Evolutionary conservation across 2,113 vertebrate species (phyloP), one percentile per base, ranked within the genome.

Genomic region (Nicator chloris): DNA sequence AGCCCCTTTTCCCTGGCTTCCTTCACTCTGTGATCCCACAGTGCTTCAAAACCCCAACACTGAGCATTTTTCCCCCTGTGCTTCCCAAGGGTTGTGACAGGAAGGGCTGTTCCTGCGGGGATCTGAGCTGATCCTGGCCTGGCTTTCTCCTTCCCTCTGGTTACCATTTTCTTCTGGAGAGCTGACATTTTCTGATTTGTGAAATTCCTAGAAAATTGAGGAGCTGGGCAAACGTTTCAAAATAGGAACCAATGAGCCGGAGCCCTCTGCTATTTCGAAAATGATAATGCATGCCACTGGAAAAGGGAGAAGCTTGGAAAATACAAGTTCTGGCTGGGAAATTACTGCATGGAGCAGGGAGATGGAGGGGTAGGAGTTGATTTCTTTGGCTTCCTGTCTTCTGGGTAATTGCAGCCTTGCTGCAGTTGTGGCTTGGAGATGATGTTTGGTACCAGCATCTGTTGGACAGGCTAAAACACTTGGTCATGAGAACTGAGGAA

Each of bases 161-260:
- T 81, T 92, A 27, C 76, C 89, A 59, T 86, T 96, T 94, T 44
- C 60, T 64, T 92, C 44, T 31, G 42, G 44, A 86, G 72, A 56
- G 69, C 80, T 95, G 88, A 69, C 83, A 50, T 91, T 61, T 89
- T 70, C 49, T 35, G 49, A 89, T 95, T 72, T 39, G 59, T 72
- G 66, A 76, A 94, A 72, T 95, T 95, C 89, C 87, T 95, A 87
- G 93, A 94, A 97, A 95, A 96, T 91, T 92, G 86, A 91, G 78
- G 79, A 82, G 70, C 66, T 68, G 76, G 79, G 56, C 73, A 54
- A 82, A 69, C 1, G 5, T 39, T 92, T 92, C 65, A 72, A 64
- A 82, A 49, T 79, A 68, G 2, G 56, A 69, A 64, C 81, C 78
- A 69, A 35, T 93, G 90, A 88, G 70, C 50, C 3, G 0, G 21